These are phyloP conservation scores for Antheraea yamamai DNA, from an alignment of 2,888 invertebrate species.

Conservation along the genomic window DNA sequence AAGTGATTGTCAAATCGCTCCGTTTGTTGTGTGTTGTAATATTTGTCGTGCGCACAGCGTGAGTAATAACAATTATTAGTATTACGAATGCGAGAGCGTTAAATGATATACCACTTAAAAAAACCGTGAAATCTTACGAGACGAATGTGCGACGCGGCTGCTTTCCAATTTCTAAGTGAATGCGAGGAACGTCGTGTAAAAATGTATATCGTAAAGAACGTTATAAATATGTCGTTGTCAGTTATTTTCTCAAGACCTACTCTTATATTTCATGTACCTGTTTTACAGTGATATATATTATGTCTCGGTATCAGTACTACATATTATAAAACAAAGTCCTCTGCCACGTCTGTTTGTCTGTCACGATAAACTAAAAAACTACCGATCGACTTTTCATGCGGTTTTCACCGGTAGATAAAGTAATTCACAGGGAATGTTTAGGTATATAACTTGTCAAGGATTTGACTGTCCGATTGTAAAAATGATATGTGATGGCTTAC, in stretches of 20 bases:
- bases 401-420: too few relatives aligned
- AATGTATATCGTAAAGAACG: neutral
- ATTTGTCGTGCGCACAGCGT: neutral
- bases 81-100: constrained; percentile 42
- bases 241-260: neutral
- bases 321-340: too few relatives aligned
- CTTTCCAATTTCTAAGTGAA: constrained; percentile 58
- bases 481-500: too few relatives aligned
- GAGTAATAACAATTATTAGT: constrained; percentile 29
- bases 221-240: neutral
- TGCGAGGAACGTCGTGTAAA: neutral
- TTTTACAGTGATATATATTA: too few relatives aligned
- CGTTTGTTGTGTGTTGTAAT: neutral
- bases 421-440: too few relatives aligned
- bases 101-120: constrained; percentile 39
- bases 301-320: too few relatives aligned
- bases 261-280: neutral
- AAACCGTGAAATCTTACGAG: constrained; percentile 49
- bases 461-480: too few relatives aligned
- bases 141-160: constrained; percentile 34
- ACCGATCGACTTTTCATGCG: too few relatives aligned
- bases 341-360: too few relatives aligned
- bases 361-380: too few relatives aligned
- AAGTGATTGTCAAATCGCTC: neutral
- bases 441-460: too few relatives aligned